Conservation (phyloP, 1,140 invertebrate genomes). For the Drosophila tristis region DNA sequence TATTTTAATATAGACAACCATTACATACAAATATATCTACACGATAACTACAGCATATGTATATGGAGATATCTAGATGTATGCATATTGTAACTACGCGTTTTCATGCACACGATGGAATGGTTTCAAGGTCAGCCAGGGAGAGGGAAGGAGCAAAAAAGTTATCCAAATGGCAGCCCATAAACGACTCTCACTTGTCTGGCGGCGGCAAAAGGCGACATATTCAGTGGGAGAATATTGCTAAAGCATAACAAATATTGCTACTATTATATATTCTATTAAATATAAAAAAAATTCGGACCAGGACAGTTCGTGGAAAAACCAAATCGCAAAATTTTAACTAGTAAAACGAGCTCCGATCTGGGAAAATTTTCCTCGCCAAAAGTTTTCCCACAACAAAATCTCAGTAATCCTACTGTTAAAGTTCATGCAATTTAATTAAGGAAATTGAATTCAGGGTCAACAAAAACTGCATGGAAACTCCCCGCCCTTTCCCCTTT, state of each 20-base stretch:
- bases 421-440: no score
- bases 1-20: slow-evolving; percentile 26
- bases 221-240: slow-evolving; percentile 17
- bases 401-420: no score
- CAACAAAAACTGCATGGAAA: no score
- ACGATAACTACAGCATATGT: neutral
- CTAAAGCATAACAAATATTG: slow-evolving; percentile 21
- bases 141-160: slow-evolving; percentile 6
- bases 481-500: no score
- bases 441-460: no score
- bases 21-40: neutral
- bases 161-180: slow-evolving; percentile 58
- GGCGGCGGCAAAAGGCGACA: slow-evolving; percentile 34
- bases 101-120: slow-evolving; percentile 1
- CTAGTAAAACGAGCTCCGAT: no score
- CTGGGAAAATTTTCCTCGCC: no score
- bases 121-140: slow-evolving; percentile 49
- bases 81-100: slow-evolving; percentile 49
- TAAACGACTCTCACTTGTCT: slow-evolving; percentile 65
- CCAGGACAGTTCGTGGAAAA: no score
- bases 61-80: neutral
- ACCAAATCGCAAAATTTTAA: no score
- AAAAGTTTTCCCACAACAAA: no score
- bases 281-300: no score
- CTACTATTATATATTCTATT: slow-evolving; percentile 3